phyloP scores from a whole-genome alignment of 2,888 invertebrate species.

The Scrobipalpa atriplicella region DNA sequence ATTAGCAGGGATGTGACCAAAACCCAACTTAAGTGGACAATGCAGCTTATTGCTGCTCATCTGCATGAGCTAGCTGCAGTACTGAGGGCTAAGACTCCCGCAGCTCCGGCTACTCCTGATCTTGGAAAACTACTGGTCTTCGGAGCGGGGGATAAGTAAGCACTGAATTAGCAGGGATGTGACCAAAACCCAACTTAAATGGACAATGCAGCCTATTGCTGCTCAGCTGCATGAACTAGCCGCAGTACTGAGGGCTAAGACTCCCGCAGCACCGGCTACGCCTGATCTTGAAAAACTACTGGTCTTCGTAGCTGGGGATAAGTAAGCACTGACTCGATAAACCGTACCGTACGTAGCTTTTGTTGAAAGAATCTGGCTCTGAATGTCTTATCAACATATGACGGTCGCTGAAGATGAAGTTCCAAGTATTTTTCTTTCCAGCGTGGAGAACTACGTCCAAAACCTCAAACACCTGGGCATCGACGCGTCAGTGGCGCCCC shows the following conservation, averaged over 20 bases:
- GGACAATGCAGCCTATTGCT: too few relatives aligned
- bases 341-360: too few relatives aligned
- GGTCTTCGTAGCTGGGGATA: conserved; percentile 78
- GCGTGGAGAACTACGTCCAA: conserved; percentile 85
- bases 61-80: conserved; percentile 69
- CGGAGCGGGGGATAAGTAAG: conserved; percentile 77
- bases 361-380: too few relatives aligned
- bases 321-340: conserved; percentile 54
- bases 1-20: not conserved
- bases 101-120: conserved; percentile 67
- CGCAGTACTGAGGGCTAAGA: conserved; percentile 59
- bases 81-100: conserved; percentile 58
- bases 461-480: conserved; percentile 88
- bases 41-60: conserved; percentile 82
- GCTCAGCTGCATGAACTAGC: conserved; percentile 77
- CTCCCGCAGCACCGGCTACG: conserved; percentile 64
- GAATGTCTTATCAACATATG: too few relatives aligned
- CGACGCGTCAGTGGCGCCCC: conserved; percentile 64
- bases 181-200: too few relatives aligned
- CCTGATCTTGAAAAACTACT: conserved; percentile 72
- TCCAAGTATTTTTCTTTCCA: conserved; percentile 43
- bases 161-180: not conserved
- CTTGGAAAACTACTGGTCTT: conserved; percentile 74
- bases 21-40: too few relatives aligned
- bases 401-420: too few relatives aligned